Conservation (phyloP, 2,888 invertebrate species). For the Adineta ricciae region DNA sequence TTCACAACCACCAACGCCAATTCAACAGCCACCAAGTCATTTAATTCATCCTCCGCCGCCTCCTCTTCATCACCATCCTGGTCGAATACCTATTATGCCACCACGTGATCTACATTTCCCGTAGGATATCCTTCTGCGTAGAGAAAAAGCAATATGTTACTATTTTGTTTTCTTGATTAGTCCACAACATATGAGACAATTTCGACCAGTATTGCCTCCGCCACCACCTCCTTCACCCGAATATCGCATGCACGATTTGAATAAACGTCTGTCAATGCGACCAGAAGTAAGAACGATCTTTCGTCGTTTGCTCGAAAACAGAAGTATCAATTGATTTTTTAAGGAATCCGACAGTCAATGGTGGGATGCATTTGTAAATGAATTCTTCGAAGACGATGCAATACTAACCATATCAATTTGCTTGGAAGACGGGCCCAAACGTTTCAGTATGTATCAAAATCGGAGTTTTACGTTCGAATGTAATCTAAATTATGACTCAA, state of each 20-base stretch:
- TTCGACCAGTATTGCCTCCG: not conserved
- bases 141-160: no score
- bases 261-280: slow-evolving; percentile 90
- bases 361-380: slow-evolving; percentile 99
- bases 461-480: no score
- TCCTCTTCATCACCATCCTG: slow-evolving; percentile 17
- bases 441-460: slow-evolving; percentile 67
- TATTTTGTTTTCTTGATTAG: not conserved
- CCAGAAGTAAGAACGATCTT: slow-evolving; percentile 57
- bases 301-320: no score
- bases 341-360: slow-evolving; percentile 94
- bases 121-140: not conserved
- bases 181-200: slow-evolving; percentile 14
- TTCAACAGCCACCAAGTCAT: not conserved
- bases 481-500: no score
- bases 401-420: slow-evolving; percentile 88
- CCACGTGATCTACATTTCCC: not conserved
- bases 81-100: not conserved
- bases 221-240: slow-evolving; percentile 56
- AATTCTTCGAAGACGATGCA: slow-evolving; percentile 98
- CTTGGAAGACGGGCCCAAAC: slow-evolving; percentile 91
- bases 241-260: slow-evolving; percentile 95
- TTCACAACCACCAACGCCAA: not conserved
- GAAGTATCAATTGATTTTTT: slow-evolving; percentile 39
- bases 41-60: not conserved